Base-by-base conservation (phyloP, 2,797 vertebrate genomes). In the Euphonia xanthogaster region DNA sequence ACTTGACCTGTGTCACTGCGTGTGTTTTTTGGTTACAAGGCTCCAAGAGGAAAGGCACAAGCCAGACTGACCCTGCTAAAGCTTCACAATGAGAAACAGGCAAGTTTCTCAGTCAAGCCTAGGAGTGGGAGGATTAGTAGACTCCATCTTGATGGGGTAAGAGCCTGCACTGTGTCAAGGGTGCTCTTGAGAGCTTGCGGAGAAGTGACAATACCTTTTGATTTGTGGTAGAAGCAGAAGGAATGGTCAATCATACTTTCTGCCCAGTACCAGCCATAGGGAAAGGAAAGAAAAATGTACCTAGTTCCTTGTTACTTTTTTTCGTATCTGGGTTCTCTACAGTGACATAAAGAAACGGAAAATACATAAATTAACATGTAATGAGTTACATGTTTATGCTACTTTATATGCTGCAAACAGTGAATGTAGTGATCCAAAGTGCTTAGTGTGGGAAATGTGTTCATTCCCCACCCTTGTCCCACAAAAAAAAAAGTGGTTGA, bases 1-100 rank as follows among this genome's bases (percentile, higher is more conserved):
- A 30, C 10, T 66, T 87, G 77, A 83, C 73, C 70, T 66, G 3
- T 86, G 79, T 90, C 42, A 40, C n/a, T 14, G 19, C 15, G 2
- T 11, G 19, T 77, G 37, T 45, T 45, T 86, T 85, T 88, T 83
- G 48, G 24, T 83, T 88, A 71, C 67, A 82, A 55, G 91, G 48
- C 72, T 85, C 50, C 0, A 6, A 74, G 68, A 88, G 53, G 71
- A 77, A 92, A 92, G 60, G 27, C 81, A 33, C 0, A 33, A 70
- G 37, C n/a, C 20, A 67, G 30, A 40, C 27, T 48, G 57, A 65
- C 61, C 31, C 27, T 2, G 2, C 39, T 60, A 35, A 71, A 76
- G 33, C 48, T 81, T 87, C 65, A 25, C 37, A 53, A 23, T 28
- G 50, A 77, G 68, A 77, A 67, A 18, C 12, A 67, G 57, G 39